Percentiles rank a stretch among this genome's conserved stretches.
Conservation (phyloP, 2,113 vertebrate species). For the Coturnix japonica region DNA sequence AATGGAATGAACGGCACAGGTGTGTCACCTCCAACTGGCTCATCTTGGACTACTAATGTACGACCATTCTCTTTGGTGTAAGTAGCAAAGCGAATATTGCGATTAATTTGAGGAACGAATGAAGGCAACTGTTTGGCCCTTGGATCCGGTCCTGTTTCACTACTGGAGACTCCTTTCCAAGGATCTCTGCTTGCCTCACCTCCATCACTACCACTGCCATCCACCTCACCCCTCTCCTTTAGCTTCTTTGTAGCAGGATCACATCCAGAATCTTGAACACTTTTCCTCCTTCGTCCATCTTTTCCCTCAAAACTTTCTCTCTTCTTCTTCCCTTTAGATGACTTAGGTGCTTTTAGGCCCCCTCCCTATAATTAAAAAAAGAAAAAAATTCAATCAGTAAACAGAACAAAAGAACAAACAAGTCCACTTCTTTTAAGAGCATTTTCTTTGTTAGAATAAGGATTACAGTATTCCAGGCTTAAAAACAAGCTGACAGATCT, state of each 20-base stretch:
- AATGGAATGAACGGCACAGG: constrained; percentile 82
- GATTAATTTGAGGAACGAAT: constrained; percentile 86
- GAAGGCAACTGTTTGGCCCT: constrained; percentile 80
- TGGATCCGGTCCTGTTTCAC: constrained; percentile 76
- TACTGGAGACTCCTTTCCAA: constrained; percentile 81
- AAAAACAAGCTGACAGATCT: background rate
- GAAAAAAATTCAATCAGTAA: constrained; percentile 30
- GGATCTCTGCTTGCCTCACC: constrained; percentile 80
- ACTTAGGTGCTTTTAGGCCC: constrained; percentile 74
- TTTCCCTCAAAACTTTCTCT: constrained; percentile 88
- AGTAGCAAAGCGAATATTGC: constrained; percentile 84
- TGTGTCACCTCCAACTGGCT: constrained; percentile 79
- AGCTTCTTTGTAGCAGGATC: constrained; percentile 92
- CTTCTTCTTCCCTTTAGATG: constrained; percentile 87
- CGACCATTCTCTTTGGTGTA: constrained; percentile 97
- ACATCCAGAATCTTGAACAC: constrained; percentile 87
- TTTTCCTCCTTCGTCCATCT: constrained; percentile 90
- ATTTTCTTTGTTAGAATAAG: background rate
- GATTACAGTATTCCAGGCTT: background rate
- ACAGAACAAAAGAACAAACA: background rate
- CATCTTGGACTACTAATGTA: constrained; percentile 85
- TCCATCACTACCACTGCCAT: constrained; percentile 82
- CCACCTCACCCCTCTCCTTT: constrained; percentile 86
- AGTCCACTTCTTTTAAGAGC: background rate
- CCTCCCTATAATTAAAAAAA: constrained; percentile 75